Conservation (phyloP, 2,113 vertebrate species). For the Fregetta grallaria region DNA sequence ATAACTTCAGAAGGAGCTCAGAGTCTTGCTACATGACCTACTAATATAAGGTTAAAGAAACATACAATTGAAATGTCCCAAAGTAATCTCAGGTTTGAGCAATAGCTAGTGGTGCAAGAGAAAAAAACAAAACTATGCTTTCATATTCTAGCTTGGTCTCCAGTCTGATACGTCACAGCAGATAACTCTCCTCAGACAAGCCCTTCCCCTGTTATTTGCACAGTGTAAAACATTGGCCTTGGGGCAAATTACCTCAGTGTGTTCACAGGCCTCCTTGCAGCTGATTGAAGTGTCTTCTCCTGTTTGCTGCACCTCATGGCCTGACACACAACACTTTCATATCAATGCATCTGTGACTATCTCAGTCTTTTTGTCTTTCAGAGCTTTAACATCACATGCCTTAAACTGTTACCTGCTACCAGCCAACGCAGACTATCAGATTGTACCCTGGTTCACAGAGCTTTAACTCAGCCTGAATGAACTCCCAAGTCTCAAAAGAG, state of each 20-base stretch:
- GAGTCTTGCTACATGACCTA: neutral
- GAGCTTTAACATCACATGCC: fast-evolving
- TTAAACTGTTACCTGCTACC: neutral
- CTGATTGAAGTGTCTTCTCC: neutral
- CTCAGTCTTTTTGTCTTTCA: neutral
- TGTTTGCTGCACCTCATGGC: neutral
- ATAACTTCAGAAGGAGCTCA: neutral
- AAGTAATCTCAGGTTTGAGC: neutral
- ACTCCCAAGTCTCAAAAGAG: neutral
- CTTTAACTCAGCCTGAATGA: neutral
- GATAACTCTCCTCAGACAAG: neutral
- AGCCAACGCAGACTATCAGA: neutral
- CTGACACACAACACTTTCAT: neutral
- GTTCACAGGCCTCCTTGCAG: neutral
- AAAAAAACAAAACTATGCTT: neutral
- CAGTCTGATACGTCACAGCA: fast-evolving
- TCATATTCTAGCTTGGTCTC: neutral
- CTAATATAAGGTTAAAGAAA: neutral
- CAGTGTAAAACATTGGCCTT: neutral
- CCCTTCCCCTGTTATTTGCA: neutral
- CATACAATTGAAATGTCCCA: fast-evolving
- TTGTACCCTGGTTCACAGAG: fast-evolving
- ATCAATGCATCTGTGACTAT: neutral
- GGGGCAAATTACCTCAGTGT: neutral
- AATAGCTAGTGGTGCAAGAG: neutral